phyloP scores from a whole-genome alignment of 2,797 vertebrate species.

The Bryconaethiops microstoma region DNA sequence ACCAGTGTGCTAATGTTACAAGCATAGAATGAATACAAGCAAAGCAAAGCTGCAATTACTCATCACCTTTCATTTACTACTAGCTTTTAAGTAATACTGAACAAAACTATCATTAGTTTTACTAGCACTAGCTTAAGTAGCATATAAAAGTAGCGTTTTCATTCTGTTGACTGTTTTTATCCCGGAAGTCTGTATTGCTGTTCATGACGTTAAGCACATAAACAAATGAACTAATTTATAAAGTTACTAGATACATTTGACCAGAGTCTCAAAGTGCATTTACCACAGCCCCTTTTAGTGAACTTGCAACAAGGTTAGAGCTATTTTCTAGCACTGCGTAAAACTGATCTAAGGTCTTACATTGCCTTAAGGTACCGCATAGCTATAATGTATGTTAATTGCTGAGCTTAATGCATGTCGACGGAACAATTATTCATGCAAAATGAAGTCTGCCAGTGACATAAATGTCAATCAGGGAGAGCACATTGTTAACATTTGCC shows the following conservation, averaged over 20 bases:
- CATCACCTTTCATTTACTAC: too few relatives aligned
- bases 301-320: constrained; percentile 9
- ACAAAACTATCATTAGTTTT: too few relatives aligned
- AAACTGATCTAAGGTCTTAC: constrained; percentile 27
- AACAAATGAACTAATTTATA: background rate
- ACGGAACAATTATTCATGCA: constrained; percentile 20
- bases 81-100: too few relatives aligned
- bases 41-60: too few relatives aligned
- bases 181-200: background rate
- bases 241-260: background rate
- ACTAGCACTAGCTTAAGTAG: too few relatives aligned
- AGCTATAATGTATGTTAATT: constrained; percentile 49
- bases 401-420: constrained; percentile 32
- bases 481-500: background rate
- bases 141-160: too few relatives aligned
- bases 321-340: constrained; percentile 18
- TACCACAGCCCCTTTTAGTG: constrained; percentile 15
- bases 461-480: constrained; percentile 26
- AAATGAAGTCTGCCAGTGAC: constrained; percentile 13
- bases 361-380: constrained; percentile 33
- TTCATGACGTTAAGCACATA: background rate
- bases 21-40: too few relatives aligned
- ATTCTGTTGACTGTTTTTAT: too few relatives aligned
- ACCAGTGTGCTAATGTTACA: too few relatives aligned
- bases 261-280: constrained; percentile 14